Percentiles rank a stretch among this genome's conserved stretches.
Conservation (phyloP, 2,797 vertebrate genomes). For the Poeciliopsis presidionis region DNA sequence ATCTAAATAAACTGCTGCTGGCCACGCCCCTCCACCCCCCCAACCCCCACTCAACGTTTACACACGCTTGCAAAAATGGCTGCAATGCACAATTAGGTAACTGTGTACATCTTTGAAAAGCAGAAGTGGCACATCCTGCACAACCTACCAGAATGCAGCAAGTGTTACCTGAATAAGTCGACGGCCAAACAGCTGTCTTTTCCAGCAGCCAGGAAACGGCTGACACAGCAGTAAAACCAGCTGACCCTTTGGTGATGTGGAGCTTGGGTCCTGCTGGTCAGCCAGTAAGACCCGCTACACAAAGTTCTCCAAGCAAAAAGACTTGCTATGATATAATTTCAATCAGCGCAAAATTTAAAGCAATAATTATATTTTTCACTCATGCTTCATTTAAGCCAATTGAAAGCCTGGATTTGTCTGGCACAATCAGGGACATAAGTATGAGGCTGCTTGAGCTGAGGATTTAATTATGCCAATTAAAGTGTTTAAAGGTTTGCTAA, state of each 20-base stretch:
- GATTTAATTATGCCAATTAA: conserved; percentile 1
- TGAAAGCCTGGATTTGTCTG: not conserved
- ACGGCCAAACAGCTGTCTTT: too few relatives aligned
- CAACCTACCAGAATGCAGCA: too few relatives aligned
- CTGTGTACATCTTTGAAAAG: too few relatives aligned
- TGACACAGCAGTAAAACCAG: too few relatives aligned
- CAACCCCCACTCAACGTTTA: too few relatives aligned
- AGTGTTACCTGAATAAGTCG: too few relatives aligned
- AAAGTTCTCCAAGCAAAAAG: not conserved
- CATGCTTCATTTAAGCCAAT: not conserved
- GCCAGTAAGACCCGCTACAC: not conserved
- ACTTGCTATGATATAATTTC: not conserved
- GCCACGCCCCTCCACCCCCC: too few relatives aligned
- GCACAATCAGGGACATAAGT: not conserved
- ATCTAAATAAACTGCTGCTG: too few relatives aligned
- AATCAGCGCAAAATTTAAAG: not conserved
- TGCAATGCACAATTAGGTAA: too few relatives aligned
- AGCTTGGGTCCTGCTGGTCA: not conserved
- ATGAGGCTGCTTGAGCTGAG: not conserved
- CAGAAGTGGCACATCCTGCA: too few relatives aligned
- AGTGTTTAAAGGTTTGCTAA: not conserved
- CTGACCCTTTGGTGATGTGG: not conserved
- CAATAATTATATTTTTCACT: not conserved
- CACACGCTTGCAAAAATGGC: too few relatives aligned
- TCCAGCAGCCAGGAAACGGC: too few relatives aligned